phyloP scores from a whole-genome alignment of 2,113 vertebrate genomes.

The Zosterops hypoxanthus region DNA sequence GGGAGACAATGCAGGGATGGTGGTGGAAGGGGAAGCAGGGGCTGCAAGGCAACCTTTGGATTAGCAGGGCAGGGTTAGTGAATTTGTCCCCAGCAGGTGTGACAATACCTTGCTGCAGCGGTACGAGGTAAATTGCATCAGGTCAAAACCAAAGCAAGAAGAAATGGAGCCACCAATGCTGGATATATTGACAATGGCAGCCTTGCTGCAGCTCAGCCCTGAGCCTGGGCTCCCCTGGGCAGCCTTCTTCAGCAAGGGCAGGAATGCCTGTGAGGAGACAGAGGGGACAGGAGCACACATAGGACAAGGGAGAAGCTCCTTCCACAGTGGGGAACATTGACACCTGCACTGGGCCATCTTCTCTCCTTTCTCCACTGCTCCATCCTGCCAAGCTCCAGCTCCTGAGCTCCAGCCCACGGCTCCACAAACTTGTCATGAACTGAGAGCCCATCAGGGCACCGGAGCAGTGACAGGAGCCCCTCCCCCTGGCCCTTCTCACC shows the following conservation, averaged over 20 bases:
- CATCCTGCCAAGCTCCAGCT: accelerated
- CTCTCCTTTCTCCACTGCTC: not conserved
- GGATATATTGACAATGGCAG: conserved; percentile 54
- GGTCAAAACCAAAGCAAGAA: too few relatives aligned
- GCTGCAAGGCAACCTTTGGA: not conserved
- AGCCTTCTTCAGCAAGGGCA: conserved; percentile 45
- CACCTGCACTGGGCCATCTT: not conserved
- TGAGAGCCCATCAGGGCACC: accelerated
- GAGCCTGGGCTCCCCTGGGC: not conserved
- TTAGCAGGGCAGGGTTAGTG: not conserved
- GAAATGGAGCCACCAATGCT: conserved; percentile 20
- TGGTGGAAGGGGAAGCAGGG: not conserved
- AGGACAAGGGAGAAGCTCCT: not conserved
- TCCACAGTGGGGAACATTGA: accelerated
- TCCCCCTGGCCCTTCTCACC: not conserved
- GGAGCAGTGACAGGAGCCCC: accelerated
- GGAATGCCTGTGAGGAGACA: not conserved
- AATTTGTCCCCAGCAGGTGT: too few relatives aligned
- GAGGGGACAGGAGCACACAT: accelerated
- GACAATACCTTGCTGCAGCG: conserved; percentile 57
- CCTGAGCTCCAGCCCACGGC: accelerated
- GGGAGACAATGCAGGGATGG: not conserved
- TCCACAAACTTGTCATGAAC: not conserved
- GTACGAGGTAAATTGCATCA: not conserved
- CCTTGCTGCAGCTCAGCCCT: conserved; percentile 10